Conservation (phyloP, 2,113 vertebrate genomes). For the Syrrhaptes paradoxus region DNA sequence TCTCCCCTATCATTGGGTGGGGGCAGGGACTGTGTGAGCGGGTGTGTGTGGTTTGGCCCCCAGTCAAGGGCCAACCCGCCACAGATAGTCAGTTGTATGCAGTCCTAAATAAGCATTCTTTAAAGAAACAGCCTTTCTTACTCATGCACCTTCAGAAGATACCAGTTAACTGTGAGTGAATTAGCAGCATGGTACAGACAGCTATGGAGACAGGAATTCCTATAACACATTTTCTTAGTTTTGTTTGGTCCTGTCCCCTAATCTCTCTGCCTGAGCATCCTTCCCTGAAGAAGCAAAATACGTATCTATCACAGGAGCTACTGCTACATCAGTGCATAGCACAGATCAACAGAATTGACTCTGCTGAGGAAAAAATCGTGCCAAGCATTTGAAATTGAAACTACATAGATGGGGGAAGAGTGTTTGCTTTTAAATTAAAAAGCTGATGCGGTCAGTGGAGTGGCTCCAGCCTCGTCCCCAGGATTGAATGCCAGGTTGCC, state of each 20-base stretch:
- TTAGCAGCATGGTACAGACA: not conserved
- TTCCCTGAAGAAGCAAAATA: not conserved
- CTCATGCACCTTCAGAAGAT: not conserved
- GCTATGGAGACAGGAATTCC: not conserved
- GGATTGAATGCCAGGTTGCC: not conserved
- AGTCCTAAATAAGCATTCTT: not conserved
- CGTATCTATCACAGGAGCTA: not conserved
- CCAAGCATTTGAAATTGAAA: not conserved
- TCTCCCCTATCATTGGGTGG: too few species aligned
- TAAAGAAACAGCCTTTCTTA: not conserved
- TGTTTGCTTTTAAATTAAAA: not conserved
- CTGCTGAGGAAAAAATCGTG: not conserved
- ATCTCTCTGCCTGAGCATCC: not conserved
- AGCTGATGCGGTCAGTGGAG: not conserved
- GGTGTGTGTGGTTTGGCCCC: too few species aligned
- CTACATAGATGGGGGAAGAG: not conserved
- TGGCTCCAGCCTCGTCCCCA: not conserved
- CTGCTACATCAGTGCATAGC: not conserved
- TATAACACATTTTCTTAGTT: not conserved
- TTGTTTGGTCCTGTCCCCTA: not conserved
- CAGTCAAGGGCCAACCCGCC: too few species aligned
- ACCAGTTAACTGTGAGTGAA: not conserved
- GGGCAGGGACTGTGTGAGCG: too few species aligned
- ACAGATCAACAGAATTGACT: not conserved
- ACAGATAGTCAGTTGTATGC: not conserved